Evolutionary conservation across 2,113 vertebrate species (phyloP).

Genomic region (Cryptomyrus ogoouensis): DNA sequence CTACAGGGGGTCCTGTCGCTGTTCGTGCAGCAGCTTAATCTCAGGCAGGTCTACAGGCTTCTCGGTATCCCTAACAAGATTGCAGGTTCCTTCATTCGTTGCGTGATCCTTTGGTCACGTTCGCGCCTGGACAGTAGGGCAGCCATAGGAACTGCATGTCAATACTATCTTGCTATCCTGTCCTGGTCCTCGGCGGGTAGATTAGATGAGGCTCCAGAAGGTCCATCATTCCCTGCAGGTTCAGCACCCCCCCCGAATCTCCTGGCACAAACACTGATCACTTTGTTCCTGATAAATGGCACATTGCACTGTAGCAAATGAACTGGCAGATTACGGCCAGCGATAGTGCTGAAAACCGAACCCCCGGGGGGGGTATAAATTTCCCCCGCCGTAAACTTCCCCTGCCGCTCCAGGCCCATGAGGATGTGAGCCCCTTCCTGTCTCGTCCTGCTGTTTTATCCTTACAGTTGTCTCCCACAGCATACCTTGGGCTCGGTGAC

Average conservation of each 20-base stretch:
- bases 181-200: neutral
- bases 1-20: neutral
- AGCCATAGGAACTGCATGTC: neutral
- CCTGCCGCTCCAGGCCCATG: neutral
- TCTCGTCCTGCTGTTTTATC: neutral
- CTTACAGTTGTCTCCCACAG: neutral
- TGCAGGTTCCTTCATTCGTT: neutral
- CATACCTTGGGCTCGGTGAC: neutral
- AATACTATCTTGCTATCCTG: neutral
- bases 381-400: neutral
- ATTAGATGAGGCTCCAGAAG: neutral
- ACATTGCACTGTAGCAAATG: neutral
- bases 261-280: neutral
- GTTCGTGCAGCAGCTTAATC: neutral
- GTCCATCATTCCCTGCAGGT: neutral
- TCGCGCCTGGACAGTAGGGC: neutral
- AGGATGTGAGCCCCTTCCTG: neutral
- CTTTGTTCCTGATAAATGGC: neutral
- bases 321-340: neutral
- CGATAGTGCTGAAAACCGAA: neutral
- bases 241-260: neutral
- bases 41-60: neutral
- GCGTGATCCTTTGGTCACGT: neutral
- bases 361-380: neutral
- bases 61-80: neutral